Evolutionary conservation across 1,140 invertebrate genomes (phyloP), one percentile per base, ranked within the genome.

Genomic region (Anthonomus grandis): DNA sequence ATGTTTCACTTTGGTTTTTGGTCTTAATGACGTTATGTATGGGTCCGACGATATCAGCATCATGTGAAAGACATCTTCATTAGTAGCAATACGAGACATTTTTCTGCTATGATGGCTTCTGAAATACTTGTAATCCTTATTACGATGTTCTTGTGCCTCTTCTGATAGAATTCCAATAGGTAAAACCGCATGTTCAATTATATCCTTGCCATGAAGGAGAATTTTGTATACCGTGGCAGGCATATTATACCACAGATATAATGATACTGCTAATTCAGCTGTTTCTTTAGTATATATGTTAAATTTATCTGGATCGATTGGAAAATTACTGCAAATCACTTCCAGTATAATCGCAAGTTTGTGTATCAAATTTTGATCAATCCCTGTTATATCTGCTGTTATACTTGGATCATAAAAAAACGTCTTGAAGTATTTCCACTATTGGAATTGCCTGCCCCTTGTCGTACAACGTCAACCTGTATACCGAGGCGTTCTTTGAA

Each of bases 211-310:
- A 63, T 71, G 68, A 21, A 67, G 53, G 46, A 74, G 51, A 24
- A 73, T 59, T 65, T 72, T 72, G 48, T 74, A 69, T 10, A 73
- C 49, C 5, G 61, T 67, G 12, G 66, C 42, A 10, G 70, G 60
- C 66, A 73, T 71, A 9, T 63, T 62, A 44, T 69, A 65, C 72
- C 70, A 73, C 10, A 27, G 12, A 47, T 74, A 70, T n/a, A 66
- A 37, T 10, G 64, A 6, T 2, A 70, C 60, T 38, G 64, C 69
- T 3, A 66, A 10, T 45, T 57, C 25, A 9, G 62, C 53, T 13
- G 59, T 63, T 24, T 39, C 34, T 5, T 18, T n/a, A 6, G 39
- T 10, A 47, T 55, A 56, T 27, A 37, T 3, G 3, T 23, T 38
- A 47, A 63, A 63, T 31, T 22, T 23, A 4, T 34, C 24, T 10